Conservation (phyloP, 2,797 vertebrate species). For the Arnoldichthys spilopterus region DNA sequence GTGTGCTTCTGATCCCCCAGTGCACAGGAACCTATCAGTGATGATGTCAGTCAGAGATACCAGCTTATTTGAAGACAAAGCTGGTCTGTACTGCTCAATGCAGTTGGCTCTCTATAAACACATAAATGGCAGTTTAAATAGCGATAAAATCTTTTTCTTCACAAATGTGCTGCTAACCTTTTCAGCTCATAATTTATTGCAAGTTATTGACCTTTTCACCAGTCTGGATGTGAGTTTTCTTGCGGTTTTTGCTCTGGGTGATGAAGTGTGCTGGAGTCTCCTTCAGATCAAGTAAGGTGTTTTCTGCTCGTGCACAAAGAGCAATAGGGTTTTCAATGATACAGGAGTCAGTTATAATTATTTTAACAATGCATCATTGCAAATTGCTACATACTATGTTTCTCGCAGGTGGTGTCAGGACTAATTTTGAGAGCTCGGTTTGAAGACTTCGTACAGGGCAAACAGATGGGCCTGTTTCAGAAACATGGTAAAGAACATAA, state of each 20-base stretch:
- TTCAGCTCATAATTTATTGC: constrained; percentile 1
- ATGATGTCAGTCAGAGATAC: constrained; percentile 74
- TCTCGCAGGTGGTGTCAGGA: constrained; percentile 72
- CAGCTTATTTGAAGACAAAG: constrained; percentile 51
- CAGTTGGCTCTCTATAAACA: constrained; percentile 70
- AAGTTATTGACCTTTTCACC: constrained; percentile 69
- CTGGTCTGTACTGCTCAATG: constrained; percentile 64
- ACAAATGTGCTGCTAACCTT: neutral
- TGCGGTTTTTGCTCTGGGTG: constrained; percentile 42
- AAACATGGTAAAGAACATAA: neutral
- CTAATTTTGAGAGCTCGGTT: constrained; percentile 79
- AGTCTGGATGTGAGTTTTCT: constrained; percentile 76
- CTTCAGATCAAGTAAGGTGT: constrained; percentile 68
- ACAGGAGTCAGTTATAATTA: neutral
- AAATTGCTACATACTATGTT: constrained; percentile 73
- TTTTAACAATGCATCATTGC: neutral
- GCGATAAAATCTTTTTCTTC: neutral
- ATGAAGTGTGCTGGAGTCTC: constrained; percentile 76
- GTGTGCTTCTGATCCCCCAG: constrained; percentile 65
- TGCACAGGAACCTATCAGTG: constrained; percentile 72
- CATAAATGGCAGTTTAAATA: neutral
- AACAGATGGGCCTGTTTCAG: constrained; percentile 80
- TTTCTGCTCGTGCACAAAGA: constrained; percentile 65
- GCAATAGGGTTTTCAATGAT: neutral
- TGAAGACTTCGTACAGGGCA: constrained; percentile 81